Evolutionary conservation across 2,888 invertebrate species (phyloP).

Genomic region (Tiliacea aurago): DNA sequence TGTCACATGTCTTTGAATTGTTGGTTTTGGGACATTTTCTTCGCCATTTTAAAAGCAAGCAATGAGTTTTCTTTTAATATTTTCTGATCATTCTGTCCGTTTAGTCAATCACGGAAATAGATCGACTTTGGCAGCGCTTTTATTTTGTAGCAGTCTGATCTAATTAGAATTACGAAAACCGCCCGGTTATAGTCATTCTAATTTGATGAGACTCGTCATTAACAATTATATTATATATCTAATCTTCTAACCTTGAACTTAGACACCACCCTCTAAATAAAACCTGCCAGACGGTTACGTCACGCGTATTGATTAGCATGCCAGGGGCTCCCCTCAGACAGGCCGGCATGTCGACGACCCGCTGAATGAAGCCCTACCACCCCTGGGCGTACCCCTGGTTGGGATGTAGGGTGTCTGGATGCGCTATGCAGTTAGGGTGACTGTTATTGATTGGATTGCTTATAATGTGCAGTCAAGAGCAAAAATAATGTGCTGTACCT

Average conservation of each 20-base stretch:
- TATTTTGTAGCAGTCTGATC: not conserved
- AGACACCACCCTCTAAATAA: constrained; percentile 29
- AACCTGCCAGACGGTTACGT: constrained; percentile 52
- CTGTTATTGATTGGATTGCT: constrained; percentile 19
- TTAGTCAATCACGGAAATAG: not conserved
- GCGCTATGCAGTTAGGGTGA: constrained; percentile 19
- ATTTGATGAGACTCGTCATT: too few species aligned
- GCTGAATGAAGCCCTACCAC: constrained; percentile 61
- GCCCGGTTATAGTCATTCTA: too few species aligned
- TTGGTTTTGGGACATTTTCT: not conserved
- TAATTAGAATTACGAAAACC: too few species aligned
- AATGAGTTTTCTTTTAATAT: not conserved
- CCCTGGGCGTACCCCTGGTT: constrained; percentile 29
- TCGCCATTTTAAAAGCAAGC: not conserved
- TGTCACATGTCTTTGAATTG: not conserved
- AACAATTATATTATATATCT: too few species aligned
- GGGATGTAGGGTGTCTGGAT: constrained; percentile 52
- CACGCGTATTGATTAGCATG: constrained; percentile 63
- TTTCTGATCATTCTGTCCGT: not conserved
- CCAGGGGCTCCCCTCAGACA: constrained; percentile 52
- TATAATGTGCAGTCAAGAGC: not conserved
- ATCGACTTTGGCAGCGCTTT: not conserved
- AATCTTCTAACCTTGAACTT: constrained; percentile 49
- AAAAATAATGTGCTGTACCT: not conserved
- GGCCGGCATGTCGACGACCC: constrained; percentile 63